Evolutionary conservation across 2,113 vertebrate genomes (phyloP), one percentile per base, ranked within the genome.

Genomic region (Silurus asotus): DNA sequence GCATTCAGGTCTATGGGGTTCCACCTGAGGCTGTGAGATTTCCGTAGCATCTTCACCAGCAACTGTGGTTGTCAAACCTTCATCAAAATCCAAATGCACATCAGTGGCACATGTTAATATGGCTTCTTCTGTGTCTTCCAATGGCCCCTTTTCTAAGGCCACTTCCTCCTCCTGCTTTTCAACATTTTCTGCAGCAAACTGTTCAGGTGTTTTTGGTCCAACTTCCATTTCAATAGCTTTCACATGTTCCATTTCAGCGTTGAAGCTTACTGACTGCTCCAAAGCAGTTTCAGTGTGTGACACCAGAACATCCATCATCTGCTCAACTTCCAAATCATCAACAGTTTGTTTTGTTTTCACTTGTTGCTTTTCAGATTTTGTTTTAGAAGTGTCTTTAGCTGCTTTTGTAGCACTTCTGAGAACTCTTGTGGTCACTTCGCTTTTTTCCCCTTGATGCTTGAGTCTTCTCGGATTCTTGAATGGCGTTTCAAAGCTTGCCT

Each of bases 331-430:
- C 80, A 20, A 49, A 74, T 88, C 23, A 28, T 67, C 78, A 14
- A 55, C n/a, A 28, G 62, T 9, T 72, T 80, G 45, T n/a, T 64
- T n/a, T 9, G 3, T 53, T 67, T 82, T 15, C 28, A 19, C 48
- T 8, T 88, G 49, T 48, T 83, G 69, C 45, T 45, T 82, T 19
- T 67, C 17, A 13, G 58, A 13, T 76, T 76, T 87, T 48, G 6
- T 55, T 15, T 70, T 67, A 28, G 9, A 64, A 49, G 25, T 8
- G 14, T 37, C 23, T 53, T 53, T 87, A 61, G 7, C 55, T 51
- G 64, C 51, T 84, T 84, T 84, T 62, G 76, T 55, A 10, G 64
- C 64, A 81, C 64, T 84, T 15, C 51, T 85, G 25, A 79, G 61
- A 69, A 85, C 75, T 58, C 74, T 65, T 78, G 53, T 49, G 37